Conservation (phyloP, 2,888 invertebrate genomes). For the Ephialtes manifestator region DNA sequence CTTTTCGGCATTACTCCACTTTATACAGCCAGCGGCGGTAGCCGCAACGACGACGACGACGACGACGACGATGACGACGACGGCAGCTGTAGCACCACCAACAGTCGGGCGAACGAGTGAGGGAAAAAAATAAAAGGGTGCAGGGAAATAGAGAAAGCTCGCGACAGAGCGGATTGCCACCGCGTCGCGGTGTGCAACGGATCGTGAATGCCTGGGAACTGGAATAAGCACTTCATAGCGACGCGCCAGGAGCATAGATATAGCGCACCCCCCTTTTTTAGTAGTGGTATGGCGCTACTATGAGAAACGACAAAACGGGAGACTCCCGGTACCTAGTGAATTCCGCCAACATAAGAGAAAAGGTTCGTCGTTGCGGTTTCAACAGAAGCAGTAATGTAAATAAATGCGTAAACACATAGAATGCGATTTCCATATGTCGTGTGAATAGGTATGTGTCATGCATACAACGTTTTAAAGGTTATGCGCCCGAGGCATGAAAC, state of each 20-base stretch:
- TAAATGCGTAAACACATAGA: slow-evolving; percentile 15
- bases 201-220: slow-evolving; percentile 68
- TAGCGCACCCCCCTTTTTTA: neutral
- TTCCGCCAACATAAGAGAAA: neutral
- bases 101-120: slow-evolving; percentile 39
- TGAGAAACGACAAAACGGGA: slow-evolving; percentile 20
- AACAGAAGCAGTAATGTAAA: slow-evolving; percentile 40
- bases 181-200: slow-evolving; percentile 69
- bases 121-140: slow-evolving; percentile 18
- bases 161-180: slow-evolving; percentile 71
- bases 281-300: neutral
- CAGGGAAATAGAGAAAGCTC: slow-evolving; percentile 47
- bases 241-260: slow-evolving; percentile 41
- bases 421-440: slow-evolving; percentile 5
- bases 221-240: slow-evolving; percentile 71
- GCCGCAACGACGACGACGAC: neutral
- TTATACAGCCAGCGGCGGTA: slow-evolving; percentile 63
- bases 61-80: neutral
- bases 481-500: slow-evolving; percentile 16
- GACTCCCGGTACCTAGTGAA: slow-evolving; percentile 2
- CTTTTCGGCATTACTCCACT: slow-evolving; percentile 71
- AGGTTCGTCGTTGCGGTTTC: slow-evolving; percentile 2
- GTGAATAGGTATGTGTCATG: neutral
- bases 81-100: slow-evolving; percentile 15
- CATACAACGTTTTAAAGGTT: neutral